Evolutionary conservation across 2,888 invertebrate genomes (phyloP).

Genomic region (Cerastis leucographa): DNA sequence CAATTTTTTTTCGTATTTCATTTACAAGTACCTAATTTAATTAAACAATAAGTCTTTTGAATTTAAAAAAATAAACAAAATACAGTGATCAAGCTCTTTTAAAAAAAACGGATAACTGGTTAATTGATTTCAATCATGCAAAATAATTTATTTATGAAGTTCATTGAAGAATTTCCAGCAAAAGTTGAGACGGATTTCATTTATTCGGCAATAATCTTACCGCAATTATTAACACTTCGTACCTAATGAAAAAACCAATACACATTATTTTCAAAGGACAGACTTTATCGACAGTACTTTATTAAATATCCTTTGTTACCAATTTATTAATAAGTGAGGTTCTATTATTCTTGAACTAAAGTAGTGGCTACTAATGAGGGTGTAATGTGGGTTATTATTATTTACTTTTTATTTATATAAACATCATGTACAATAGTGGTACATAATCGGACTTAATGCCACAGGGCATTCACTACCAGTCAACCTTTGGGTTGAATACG

Average conservation of each 20-base stretch:
- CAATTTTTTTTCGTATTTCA: background rate
- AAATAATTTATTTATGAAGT: background rate
- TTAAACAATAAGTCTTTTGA: background rate
- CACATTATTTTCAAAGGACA: background rate
- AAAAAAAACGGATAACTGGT: background rate
- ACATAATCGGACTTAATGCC: too few relatives aligned
- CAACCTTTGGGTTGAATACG: too few relatives aligned
- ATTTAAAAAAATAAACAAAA: too few relatives aligned
- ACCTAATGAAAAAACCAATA: background rate
- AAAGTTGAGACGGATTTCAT: too few relatives aligned
- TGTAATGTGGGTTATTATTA: too few relatives aligned
- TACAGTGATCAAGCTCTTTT: too few relatives aligned
- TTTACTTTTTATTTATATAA: too few relatives aligned
- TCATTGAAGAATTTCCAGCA: background rate
- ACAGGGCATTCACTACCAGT: too few relatives aligned
- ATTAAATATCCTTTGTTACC: background rate
- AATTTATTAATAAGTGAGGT: background rate
- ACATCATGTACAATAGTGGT: too few relatives aligned
- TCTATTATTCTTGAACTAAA: background rate
- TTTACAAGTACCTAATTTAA: background rate
- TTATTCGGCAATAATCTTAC: too few relatives aligned
- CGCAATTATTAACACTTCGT: background rate
- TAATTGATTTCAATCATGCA: background rate
- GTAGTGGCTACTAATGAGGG: background rate
- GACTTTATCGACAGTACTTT: background rate